Evolutionary conservation across 2,888 invertebrate species (phyloP).

Genomic region (Synanthedon formicaeformis): DNA sequence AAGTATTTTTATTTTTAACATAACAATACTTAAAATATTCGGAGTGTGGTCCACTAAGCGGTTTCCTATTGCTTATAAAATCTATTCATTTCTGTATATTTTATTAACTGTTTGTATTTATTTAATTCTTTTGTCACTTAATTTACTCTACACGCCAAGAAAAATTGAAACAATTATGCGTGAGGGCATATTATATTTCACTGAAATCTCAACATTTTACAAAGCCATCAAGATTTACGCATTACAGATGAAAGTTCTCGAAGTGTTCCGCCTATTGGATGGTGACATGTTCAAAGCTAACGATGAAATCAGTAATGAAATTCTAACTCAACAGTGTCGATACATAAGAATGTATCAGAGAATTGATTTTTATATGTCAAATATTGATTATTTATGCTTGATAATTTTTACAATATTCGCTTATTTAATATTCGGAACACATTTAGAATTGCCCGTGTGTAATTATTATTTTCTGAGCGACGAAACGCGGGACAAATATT

Average conservation of each 20-base stretch:
- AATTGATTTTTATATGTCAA: constrained; percentile 18
- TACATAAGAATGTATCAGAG: constrained; percentile 27
- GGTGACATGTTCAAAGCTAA: constrained; percentile 29
- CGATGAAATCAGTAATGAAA: constrained; percentile 19
- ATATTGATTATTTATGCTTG: constrained; percentile 23
- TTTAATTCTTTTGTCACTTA: constrained; percentile 32
- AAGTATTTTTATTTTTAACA: too few species aligned
- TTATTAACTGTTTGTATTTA: constrained; percentile 26
- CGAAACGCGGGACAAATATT: constrained; percentile 26
- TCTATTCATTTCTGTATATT: constrained; percentile 29
- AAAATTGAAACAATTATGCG: constrained; percentile 36
- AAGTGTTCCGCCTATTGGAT: constrained; percentile 33
- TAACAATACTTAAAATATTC: constrained; percentile 22
- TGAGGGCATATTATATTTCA: constrained; percentile 26
- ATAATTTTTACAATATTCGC: constrained; percentile 27
- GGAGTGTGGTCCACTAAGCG: constrained; percentile 36
- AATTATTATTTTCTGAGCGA: constrained; percentile 46
- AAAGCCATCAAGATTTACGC: constrained; percentile 39
- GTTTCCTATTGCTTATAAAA: constrained; percentile 29
- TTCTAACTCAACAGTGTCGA: constrained; percentile 19
- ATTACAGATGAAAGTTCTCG: constrained; percentile 28
- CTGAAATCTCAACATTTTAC: not conserved
- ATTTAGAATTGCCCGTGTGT: constrained; percentile 38
- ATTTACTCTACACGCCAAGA: constrained; percentile 31
- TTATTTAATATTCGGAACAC: constrained; percentile 21